Evolutionary conservation across 2,888 invertebrate genomes (phyloP), one percentile per base, ranked within the genome.

Genomic region (Tinea semifulvella): DNA sequence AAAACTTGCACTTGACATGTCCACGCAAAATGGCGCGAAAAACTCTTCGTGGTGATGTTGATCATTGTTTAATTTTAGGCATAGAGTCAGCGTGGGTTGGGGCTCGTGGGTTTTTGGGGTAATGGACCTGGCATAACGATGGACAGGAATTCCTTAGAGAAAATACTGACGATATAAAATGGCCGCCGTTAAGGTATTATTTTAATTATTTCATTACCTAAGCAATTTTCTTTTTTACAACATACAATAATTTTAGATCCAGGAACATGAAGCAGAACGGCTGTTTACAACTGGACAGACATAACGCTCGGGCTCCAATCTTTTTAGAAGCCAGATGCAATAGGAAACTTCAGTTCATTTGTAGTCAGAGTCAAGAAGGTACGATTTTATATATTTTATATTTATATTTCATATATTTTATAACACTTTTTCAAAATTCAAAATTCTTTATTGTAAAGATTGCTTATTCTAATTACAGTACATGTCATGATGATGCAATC

Each of bases 51-150:
- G n/a, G n/a, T n/a, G n/a, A n/a, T n/a, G n/a, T 22, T 22, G 5
- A 22, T 5, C 8, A 22, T 22, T 22, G 5, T 22, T 22, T 22
- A 7, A 22, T 22, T 4, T 17, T 16, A 79, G 79, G 75, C 50
- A 80, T 84, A 8, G 83, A 84, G 44, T 74, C 64, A 43, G 81
- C 82, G 0, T 84, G 83, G 83, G 65, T 84, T 0, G 83, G 83
- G 0, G 83, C 76, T 0, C 61, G 54, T 0, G 82, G 74, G 0
- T 49, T 56, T 0, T 60, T 77, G 0, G 82, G 82, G 0, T 58
- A 56, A 2, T 83, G 82, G 83, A 58, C 55, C 0, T 83, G 83
- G 83, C 47, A 68, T 1, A 74, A 83, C 47, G 62, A 69, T 0
- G 82, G 82, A 48, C 56, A 4, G 69, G 62, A 49, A 60, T 83